Percentiles rank a stretch among this genome's conserved stretches.
Conservation (phyloP, 2,888 invertebrate species). For the Apodemia zela region DNA sequence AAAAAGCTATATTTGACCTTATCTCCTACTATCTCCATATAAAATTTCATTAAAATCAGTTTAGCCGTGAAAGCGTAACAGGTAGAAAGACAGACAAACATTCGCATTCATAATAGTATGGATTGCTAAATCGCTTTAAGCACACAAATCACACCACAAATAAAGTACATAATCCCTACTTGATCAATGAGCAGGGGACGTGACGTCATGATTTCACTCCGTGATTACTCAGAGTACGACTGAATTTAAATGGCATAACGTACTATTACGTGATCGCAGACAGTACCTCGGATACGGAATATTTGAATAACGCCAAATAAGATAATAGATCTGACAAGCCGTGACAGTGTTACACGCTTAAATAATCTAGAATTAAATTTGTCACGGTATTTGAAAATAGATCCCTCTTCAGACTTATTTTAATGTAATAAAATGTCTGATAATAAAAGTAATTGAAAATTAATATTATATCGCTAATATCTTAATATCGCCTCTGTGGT, state of each 20-base stretch:
- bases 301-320: slow-evolving; percentile 9
- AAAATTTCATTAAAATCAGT: too few relatives aligned
- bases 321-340: slow-evolving; percentile 7
- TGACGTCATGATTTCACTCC: slow-evolving; percentile 42
- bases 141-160: slow-evolving; percentile 33
- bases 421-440: too few relatives aligned
- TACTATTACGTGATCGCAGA: slow-evolving; percentile 15
- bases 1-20: too few relatives aligned
- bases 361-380: neutral
- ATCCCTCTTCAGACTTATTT: neutral
- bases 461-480: too few relatives aligned
- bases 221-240: slow-evolving; percentile 38
- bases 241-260: slow-evolving; percentile 33
- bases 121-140: neutral
- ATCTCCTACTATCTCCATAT: too few relatives aligned
- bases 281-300: neutral
- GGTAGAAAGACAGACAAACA: too few relatives aligned
- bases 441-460: too few relatives aligned
- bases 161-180: slow-evolving; percentile 45
- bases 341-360: neutral
- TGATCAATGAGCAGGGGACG: slow-evolving; percentile 47
- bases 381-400: neutral
- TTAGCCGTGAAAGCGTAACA: too few relatives aligned
- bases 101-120: too few relatives aligned
- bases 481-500: too few relatives aligned